phyloP scores from a whole-genome alignment of 2,888 invertebrate species.

The Lochmaea crataegi region DNA sequence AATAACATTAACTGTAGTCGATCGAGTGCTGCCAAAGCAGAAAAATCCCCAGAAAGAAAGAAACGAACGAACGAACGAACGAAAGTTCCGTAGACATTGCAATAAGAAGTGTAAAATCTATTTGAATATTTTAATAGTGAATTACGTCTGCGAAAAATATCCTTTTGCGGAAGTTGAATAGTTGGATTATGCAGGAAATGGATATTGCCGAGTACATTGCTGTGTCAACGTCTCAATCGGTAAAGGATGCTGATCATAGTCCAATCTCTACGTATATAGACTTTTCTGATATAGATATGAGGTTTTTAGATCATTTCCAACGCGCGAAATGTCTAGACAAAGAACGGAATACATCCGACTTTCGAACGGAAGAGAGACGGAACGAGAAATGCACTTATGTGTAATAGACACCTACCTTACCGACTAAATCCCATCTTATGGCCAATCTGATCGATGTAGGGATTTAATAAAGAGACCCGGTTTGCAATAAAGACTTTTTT shows the following conservation, averaged over 20 bases:
- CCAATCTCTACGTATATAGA: constrained; percentile 57
- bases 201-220: constrained; percentile 63
- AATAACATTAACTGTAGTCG: constrained; percentile 9
- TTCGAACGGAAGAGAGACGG: constrained; percentile 37
- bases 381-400: constrained; percentile 55
- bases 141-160: constrained; percentile 54
- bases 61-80: constrained; percentile 21
- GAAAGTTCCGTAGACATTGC: constrained; percentile 43
- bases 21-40: constrained; percentile 28
- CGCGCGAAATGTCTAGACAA: constrained; percentile 52
- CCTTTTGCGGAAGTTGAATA: constrained; percentile 53
- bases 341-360: constrained; percentile 40
- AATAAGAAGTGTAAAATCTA: constrained; percentile 52
- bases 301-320: constrained; percentile 53
- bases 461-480: constrained; percentile 60
- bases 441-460: constrained; percentile 60
- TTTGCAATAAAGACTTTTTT: constrained; percentile 59
- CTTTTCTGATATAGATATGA: constrained; percentile 53
- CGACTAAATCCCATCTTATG: constrained; percentile 57
- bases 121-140: constrained; percentile 56
- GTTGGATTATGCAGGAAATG: constrained; percentile 62
- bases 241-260: constrained; percentile 58
- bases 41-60: constrained; percentile 23
- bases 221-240: constrained; percentile 62
- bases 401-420: constrained; percentile 59